A percentile compares a stretch with the other conserved stretches of the same genome.
phyloP scores from a whole-genome alignment of 2,797 vertebrate genomes.

The Microcaecilia unicolor region DNA sequence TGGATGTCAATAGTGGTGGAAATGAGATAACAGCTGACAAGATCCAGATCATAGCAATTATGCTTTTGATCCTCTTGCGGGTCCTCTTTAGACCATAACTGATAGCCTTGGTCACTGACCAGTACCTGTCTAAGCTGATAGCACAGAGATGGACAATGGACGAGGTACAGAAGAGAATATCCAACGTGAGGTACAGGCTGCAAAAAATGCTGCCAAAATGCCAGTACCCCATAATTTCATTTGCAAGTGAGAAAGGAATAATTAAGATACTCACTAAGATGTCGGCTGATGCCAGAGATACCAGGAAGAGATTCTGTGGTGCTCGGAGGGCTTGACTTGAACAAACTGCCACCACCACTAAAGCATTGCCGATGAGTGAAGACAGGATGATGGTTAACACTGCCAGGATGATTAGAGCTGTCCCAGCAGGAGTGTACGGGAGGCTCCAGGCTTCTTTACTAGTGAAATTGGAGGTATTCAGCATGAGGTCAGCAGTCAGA shows the following conservation, averaged over 20 bases:
- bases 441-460: slow-evolving; percentile 22
- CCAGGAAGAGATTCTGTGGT: slow-evolving; percentile 82
- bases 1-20: slow-evolving; percentile 72
- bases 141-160: slow-evolving; percentile 87
- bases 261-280: slow-evolving; percentile 82
- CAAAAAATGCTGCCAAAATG: slow-evolving; percentile 81
- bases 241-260: slow-evolving; percentile 81
- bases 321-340: slow-evolving; percentile 77
- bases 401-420: slow-evolving; percentile 66
- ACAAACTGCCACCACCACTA: slow-evolving; percentile 77
- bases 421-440: slow-evolving; percentile 43
- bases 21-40: slow-evolving; percentile 76
- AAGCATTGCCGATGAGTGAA: slow-evolving; percentile 71
- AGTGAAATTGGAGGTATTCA: slow-evolving; percentile 22
- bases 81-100: slow-evolving; percentile 80
- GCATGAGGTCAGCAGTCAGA: background rate
- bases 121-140: slow-evolving; percentile 86
- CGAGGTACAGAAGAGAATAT: slow-evolving; percentile 82
- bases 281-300: slow-evolving; percentile 79
- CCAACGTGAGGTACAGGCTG: slow-evolving; percentile 77
- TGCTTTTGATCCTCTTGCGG: slow-evolving; percentile 68
- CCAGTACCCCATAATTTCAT: slow-evolving; percentile 89
- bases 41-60: slow-evolving; percentile 72
- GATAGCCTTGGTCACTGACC: slow-evolving; percentile 80
- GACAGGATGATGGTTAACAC: slow-evolving; percentile 62